Base-by-base conservation (phyloP, 2,888 invertebrate genomes). In the Athrips mouffetella region DNA sequence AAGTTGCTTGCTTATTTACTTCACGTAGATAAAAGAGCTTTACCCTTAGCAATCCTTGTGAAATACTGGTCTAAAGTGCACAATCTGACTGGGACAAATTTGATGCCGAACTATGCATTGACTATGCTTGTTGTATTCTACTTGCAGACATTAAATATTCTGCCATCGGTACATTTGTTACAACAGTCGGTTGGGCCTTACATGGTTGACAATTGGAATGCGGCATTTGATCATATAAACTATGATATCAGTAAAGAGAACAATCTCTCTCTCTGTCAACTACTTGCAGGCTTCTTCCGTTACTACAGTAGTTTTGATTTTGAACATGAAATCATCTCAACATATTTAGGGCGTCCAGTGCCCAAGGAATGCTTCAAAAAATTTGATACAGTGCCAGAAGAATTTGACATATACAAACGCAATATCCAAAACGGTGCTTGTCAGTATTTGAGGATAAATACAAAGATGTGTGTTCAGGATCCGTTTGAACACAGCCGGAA, bases 61-160 rank as follows among this genome's bases (percentile, higher is more conserved):
- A 93, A 94, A 65, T 91, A 91, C 59, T 94, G 94, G 94, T 91
- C 90, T 0, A 92, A 90, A 64, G 76, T 85, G 5, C 86, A 90
- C 51, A 78, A 85, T 3, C 64, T 94, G 2, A 79, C 88, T 0
- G 89, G 89, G 41, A 76, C 67, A 40, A 50, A 47, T 23, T 25
- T 53, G 2, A 48, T 93, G 53, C 89, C 91, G 0, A 93, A 91
- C 67, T 94, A 94, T 64, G 89, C 91, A 7, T 62, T 94, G 2
- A 80, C 86, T 2, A 77, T 92, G 63, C 63, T 94, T 58, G 82
- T 91, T 10, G 84, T 94, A 53, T 94, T 92, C 66, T 93, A 90
- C 64, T 72, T 94, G 13, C 94, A 94, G 69, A 91, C 91, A 58
- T 64, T 79, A 33, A 65, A 79, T 7, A 70, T 91, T 16, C 57